These are phyloP conservation scores for Capreolus pygargus DNA, from an alignment of 2,113 vertebrate species.

Conservation along the genomic window DNA sequence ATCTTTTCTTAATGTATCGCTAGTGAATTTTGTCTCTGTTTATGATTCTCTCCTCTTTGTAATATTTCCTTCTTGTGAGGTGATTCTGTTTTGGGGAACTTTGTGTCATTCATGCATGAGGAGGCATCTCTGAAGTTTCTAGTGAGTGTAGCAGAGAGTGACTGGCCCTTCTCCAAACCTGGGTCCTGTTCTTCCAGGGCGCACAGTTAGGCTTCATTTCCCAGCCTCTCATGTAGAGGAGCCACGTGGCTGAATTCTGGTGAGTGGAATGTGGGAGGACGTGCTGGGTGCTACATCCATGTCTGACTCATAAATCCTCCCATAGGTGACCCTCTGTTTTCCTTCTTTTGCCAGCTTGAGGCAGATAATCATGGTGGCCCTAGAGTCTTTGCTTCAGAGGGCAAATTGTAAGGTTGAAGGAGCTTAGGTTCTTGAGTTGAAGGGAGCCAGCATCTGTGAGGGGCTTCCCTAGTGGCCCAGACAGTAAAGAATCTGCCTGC, in stretches of 20 bases:
- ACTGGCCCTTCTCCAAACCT: neutral
- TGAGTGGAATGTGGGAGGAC: neutral
- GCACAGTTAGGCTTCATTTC: neutral
- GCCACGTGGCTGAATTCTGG: neutral
- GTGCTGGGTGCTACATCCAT: neutral
- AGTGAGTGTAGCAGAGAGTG: neutral
- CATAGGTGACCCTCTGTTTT: neutral
- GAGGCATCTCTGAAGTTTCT: neutral
- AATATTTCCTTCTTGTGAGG: neutral
- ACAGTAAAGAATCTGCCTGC: neutral
- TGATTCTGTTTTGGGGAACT: neutral
- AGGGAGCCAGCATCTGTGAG: neutral
- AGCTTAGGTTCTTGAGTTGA: neutral
- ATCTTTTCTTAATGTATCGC: neutral
- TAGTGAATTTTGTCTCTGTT: neutral
- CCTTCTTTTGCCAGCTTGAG: neutral
- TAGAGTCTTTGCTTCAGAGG: neutral
- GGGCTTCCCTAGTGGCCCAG: neutral
- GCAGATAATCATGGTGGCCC: neutral
- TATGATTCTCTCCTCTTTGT: neutral
- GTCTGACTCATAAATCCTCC: neutral
- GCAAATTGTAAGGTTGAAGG: neutral
- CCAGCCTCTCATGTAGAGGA: neutral
- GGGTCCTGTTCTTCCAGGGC: neutral
- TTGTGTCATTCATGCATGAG: neutral